Evolutionary conservation across 2,797 vertebrate species (phyloP), one percentile per base, ranked within the genome.

Genomic region (Allobates femoralis): DNA sequence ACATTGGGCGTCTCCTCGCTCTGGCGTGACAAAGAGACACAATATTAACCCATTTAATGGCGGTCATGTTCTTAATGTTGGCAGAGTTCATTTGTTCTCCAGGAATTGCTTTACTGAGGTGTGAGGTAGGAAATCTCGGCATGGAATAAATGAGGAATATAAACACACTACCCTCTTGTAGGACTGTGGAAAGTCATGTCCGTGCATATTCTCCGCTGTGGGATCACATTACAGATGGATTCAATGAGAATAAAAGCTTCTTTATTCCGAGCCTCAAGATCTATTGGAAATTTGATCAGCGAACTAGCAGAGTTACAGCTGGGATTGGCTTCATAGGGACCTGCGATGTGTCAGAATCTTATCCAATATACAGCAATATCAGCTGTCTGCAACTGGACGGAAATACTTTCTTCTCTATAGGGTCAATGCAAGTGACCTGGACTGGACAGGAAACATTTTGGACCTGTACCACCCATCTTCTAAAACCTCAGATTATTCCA

Each of bases 221-320:
- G 71, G 71, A 26, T 74, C 71, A 46, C 11, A 26, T 74, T 74
- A 74, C 71, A 74, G 37, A 50, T 46, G 71, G 71, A 74, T 26
- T 74, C 41, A 15, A 26, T 26, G 71, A 50, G 71, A 50, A 74
- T 41, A 74, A 74, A n/a, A 50, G 71, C 71, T 74, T 26, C 71
- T 74, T 74, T 74, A 74, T 74, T 74, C 71, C 14, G 11, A 74
- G 23, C 16, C 26, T 41, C 71, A 74, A 50, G 71, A 74, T 74
- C 71, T 74, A 26, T 74, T 74, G 71, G 71, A 74, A 74, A 74
- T 28, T 3, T 50, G 71, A 74, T 50, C 69, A 74, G 23, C 37
- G 50, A 74, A 50, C 71, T 50, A 74, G 71, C 71, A 71, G 67
- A 71, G 19, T 10, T 7, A n/a, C 34, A 14, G 34, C 67, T 41